These are phyloP conservation scores for Sarcophaga bullata DNA, from an alignment of 1,140 invertebrate species.

Conservation along the genomic window DNA sequence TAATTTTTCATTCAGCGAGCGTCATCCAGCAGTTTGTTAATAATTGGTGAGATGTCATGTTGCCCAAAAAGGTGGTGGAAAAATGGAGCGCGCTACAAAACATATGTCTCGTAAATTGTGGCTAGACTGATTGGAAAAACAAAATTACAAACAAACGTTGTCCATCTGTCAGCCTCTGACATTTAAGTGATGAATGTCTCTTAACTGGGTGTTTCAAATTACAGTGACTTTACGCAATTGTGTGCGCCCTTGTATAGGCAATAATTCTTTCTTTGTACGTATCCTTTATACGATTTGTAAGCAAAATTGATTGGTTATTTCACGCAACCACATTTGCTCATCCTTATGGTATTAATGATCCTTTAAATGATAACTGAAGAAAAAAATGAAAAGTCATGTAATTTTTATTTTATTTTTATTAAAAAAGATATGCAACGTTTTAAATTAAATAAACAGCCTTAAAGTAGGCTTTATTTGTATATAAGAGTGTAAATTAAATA, in stretches of 20 bases:
- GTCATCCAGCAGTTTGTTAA: background rate
- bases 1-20: slow-evolving; percentile 14
- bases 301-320: slow-evolving; percentile 23
- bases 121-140: slow-evolving; percentile 29
- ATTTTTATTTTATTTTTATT: no score
- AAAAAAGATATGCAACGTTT: no score
- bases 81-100: slow-evolving; percentile 17
- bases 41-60: slow-evolving; percentile 35
- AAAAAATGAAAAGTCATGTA: background rate
- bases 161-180: slow-evolving; percentile 36
- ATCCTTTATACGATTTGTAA: background rate
- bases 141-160: background rate
- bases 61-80: background rate
- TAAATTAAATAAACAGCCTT: no score
- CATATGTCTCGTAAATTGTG: slow-evolving; percentile 38
- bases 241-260: background rate
- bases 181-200: slow-evolving; percentile 32
- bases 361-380: background rate
- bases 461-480: no score
- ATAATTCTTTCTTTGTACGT: slow-evolving; percentile 5
- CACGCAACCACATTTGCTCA: background rate
- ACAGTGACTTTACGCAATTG: background rate
- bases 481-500: no score
- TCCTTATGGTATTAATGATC: background rate
- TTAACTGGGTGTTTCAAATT: slow-evolving; percentile 29